phyloP scores from a whole-genome alignment of 2,888 invertebrate species.

The Plebejus anna region DNA sequence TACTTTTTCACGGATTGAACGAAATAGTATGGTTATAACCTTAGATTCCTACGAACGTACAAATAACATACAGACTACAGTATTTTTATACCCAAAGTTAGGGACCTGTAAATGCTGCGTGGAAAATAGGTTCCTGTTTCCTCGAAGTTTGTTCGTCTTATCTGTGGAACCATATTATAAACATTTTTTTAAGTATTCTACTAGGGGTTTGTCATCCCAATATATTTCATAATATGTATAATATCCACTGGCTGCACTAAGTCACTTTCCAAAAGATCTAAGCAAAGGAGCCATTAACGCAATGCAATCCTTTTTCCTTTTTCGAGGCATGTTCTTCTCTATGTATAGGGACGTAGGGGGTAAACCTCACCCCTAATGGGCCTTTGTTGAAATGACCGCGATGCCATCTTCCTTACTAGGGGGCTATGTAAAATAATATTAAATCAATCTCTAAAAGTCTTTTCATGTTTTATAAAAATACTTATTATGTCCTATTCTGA shows the following conservation, averaged over 20 bases:
- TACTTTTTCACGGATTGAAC: no score
- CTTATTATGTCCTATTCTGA: not conserved
- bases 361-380: not conserved
- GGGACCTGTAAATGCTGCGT: no score
- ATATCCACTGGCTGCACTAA: not conserved
- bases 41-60: no score
- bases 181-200: no score
- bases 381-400: not conserved
- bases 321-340: not conserved
- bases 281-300: not conserved
- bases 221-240: no score
- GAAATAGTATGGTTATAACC: no score
- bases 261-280: not conserved
- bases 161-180: no score
- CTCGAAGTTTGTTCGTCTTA: no score
- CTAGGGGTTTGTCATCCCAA: no score
- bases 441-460: not conserved
- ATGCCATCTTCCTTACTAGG: not conserved
- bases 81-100: no score
- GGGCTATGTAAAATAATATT: conserved; percentile 3
- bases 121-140: no score
- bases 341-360: not conserved
- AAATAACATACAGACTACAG: no score
- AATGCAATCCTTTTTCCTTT: not conserved
- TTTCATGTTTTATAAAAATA: not conserved